Conservation (phyloP, 2,797 vertebrate genomes). For the Gymnoscopelus braueri region DNA sequence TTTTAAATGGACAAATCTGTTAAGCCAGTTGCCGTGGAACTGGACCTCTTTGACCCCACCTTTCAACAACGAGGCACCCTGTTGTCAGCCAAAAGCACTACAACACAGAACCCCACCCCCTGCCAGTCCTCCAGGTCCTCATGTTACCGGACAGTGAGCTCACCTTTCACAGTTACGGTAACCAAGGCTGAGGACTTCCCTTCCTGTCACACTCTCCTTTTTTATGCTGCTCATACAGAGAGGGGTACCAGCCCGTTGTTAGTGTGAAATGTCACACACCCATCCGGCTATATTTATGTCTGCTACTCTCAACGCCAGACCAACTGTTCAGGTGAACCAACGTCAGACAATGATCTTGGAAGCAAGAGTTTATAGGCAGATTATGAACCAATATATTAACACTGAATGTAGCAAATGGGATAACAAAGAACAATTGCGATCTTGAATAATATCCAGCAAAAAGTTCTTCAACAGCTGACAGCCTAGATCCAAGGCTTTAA, state of each 20-base stretch:
- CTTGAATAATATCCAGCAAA: background rate
- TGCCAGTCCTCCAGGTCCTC: conserved; percentile 58
- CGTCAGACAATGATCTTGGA: background rate
- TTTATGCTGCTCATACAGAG: conserved; percentile 27
- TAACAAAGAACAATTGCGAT: background rate
- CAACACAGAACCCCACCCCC: conserved; percentile 66
- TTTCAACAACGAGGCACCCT: conserved; percentile 60
- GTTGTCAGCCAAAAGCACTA: conserved; percentile 59
- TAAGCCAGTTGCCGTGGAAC: conserved; percentile 43
- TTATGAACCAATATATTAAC: background rate
- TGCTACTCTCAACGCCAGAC: background rate
- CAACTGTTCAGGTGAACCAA: background rate
- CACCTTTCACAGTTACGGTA: conserved; percentile 74
- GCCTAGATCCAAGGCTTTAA: background rate
- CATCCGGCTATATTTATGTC: background rate
- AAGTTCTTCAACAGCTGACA: background rate
- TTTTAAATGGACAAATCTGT: conserved; percentile 58
- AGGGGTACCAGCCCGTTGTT: conserved; percentile 28
- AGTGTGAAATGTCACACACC: conserved; percentile 30
- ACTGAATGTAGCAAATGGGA: no score
- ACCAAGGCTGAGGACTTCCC: conserved; percentile 76
- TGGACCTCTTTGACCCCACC: conserved; percentile 26
- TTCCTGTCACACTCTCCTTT: conserved; percentile 43
- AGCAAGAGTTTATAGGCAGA: background rate
- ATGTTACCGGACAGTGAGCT: conserved; percentile 62